Conservation (phyloP, 2,797 vertebrate species). For the Bufotes viridis region DNA sequence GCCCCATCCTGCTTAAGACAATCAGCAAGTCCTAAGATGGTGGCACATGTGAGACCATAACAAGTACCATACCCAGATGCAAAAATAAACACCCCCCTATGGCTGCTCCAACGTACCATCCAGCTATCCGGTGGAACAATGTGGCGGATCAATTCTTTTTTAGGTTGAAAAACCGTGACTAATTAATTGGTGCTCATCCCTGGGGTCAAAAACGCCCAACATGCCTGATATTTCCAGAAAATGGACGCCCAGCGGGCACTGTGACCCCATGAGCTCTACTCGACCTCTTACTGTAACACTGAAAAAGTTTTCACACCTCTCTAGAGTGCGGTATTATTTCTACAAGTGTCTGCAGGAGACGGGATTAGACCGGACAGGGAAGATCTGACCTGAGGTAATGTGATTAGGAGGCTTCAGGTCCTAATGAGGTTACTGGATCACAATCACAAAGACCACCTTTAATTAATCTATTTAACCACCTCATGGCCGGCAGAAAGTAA, state of each 20-base stretch:
- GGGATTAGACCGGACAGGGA: neutral
- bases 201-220: neutral
- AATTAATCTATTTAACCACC: conserved; percentile 28
- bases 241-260: neutral
- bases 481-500: neutral
- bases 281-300: too few species aligned
- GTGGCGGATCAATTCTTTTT: too few species aligned
- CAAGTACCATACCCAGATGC: too few species aligned
- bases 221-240: neutral
- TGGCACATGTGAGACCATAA: too few species aligned
- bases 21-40: neutral
- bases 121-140: too few species aligned
- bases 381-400: neutral
- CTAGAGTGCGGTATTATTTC: neutral
- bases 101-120: too few species aligned
- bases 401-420: conserved; percentile 7
- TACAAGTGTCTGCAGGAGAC: neutral
- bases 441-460: conserved; percentile 29
- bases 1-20: conserved; percentile 63
- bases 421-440: conserved; percentile 8
- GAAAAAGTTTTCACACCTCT: too few species aligned
- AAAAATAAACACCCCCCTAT: too few species aligned
- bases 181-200: too few species aligned
- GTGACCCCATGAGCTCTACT: too few species aligned
- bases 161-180: too few species aligned